phyloP scores from a whole-genome alignment of 2,113 vertebrate species.

The Amphiprion percula region DNA sequence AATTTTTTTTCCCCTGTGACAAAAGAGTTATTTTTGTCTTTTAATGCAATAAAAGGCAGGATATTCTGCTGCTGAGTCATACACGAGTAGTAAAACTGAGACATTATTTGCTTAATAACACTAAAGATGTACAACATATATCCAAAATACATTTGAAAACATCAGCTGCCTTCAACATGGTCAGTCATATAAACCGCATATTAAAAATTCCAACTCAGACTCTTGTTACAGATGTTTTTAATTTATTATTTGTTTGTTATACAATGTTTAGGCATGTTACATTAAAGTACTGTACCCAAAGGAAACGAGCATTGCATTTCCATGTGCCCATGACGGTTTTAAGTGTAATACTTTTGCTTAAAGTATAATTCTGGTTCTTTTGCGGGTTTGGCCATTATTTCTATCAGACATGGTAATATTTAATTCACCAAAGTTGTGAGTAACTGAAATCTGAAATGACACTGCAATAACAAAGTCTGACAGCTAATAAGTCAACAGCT shows the following conservation, averaged over 20 bases:
- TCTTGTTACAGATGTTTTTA: conserved; percentile 49
- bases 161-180: no score
- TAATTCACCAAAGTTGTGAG: background rate
- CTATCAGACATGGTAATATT: background rate
- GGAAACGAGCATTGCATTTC: conserved; percentile 13
- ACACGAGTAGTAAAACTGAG: background rate
- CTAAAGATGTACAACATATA: no score
- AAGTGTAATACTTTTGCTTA: conserved; percentile 14
- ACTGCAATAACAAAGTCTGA: background rate
- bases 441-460: background rate
- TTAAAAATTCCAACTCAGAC: background rate
- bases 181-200: background rate
- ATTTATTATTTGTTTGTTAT: conserved; percentile 59
- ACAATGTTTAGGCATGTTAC: conserved; percentile 53
- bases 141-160: no score
- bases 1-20: no score
- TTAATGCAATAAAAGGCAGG: conserved; percentile 8
- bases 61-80: conserved; percentile 27
- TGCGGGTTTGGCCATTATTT: conserved; percentile 9
- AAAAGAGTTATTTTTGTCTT: no score
- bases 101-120: no score
- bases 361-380: background rate
- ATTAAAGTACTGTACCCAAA: conserved; percentile 42
- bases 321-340: background rate
- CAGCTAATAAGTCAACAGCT: background rate